Evolutionary conservation across 2,888 invertebrate genomes (phyloP), one percentile per base, ranked within the genome.

Genomic region (Drosophila trichaetosa): DNA sequence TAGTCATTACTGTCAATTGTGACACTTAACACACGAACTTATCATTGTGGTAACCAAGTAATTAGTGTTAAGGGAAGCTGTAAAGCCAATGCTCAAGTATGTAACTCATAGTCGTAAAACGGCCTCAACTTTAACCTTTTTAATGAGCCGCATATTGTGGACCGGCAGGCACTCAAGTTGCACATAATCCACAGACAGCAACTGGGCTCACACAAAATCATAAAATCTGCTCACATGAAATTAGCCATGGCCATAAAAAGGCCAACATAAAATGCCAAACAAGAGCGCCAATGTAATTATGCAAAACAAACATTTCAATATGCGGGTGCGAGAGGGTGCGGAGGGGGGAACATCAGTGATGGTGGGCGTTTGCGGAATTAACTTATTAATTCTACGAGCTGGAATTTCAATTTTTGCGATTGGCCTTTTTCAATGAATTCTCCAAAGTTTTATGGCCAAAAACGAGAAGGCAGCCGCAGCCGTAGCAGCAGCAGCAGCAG

Each of bases 101-200:
- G 56, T 53, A 65, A 57, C 66, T 61, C 66, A 75, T 52, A 74
- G 64, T 72, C 80, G 67, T 85, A 75, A 87, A 83, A 64, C 51
- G 72, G 69, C 66, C 82, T 86, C 82, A 88, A 85, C 84, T 88
- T 83, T 86, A 85, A 88, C 89, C 89, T 81, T 83, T 86, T 87
- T 88, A 88, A 86, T 88, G 84, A 68, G 70, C 64, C 64, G 38
- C 76, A 76, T 69, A 58, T 75, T 75, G 61, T 59, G 69, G 64
- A 49, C 65, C 57, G 58, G 24, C 24, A 11, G 34, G 18, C 56
- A 11, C 31, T 31, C 69, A 66, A 73, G 65, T 63, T 40, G 58
- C 63, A 65, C 57, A 31, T 62, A 56, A 51, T 27, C 48, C 58
- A 66, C 63, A 42, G 61, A 31, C 63, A n/a, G 51, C 46, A 56